Percentiles rank a stretch among this genome's conserved stretches.
Conservation (phyloP, 2,888 invertebrate genomes). For the Bruchidius siliquastri region DNA sequence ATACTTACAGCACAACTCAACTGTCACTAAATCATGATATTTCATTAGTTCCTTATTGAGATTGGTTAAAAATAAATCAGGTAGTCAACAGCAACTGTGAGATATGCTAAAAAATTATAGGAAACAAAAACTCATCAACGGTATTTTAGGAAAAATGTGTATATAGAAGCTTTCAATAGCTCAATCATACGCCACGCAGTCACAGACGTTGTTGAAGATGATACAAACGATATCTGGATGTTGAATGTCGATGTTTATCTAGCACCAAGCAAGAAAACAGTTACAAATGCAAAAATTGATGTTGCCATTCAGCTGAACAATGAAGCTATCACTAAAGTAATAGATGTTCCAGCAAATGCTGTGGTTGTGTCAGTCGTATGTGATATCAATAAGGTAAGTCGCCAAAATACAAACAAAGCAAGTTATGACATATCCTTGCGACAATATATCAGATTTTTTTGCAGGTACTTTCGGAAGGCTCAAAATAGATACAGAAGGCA, state of each 20-base stretch:
- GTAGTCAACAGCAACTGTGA: no score
- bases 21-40: no score
- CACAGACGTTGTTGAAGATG: conserved; percentile 35
- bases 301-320: neutral
- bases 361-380: conserved; percentile 16
- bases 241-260: conserved; percentile 47
- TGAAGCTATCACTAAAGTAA: conserved; percentile 26
- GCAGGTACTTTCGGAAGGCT: no score
- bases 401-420: neutral
- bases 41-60: no score
- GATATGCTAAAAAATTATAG: no score
- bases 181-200: conserved; percentile 62
- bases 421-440: no score
- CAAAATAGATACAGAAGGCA: no score
- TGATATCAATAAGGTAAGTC: conserved; percentile 3
- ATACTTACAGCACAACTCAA: no score
- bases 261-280: conserved; percentile 14
- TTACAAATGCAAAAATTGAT: conserved; percentile 5
- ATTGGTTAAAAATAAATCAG: no score
- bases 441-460: no score
- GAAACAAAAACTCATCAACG: no score
- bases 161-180: conserved; percentile 60
- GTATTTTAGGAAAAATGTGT: conserved; percentile 60
- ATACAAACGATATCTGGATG: conserved; percentile 41
- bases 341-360: conserved; percentile 18